These are phyloP conservation scores for Trilocha varians DNA, from an alignment of 2,888 invertebrate genomes.

Conservation along the genomic window DNA sequence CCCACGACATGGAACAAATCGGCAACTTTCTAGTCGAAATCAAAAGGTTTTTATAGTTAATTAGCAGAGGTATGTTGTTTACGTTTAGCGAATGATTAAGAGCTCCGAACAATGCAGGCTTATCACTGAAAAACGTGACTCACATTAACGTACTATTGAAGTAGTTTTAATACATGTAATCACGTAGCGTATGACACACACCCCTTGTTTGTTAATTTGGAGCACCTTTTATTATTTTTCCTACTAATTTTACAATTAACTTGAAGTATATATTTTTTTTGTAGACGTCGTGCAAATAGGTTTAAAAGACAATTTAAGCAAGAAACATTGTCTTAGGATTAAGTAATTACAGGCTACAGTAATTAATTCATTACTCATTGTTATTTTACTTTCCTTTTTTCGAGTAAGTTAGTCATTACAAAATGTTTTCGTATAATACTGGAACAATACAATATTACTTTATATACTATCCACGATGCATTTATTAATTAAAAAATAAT, in stretches of 20 bases:
- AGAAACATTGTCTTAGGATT: too few relatives aligned
- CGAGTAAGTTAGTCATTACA: too few relatives aligned
- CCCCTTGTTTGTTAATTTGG: conserved; percentile 1
- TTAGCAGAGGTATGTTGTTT: neutral
- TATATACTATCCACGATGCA: too few relatives aligned
- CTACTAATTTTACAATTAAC: neutral
- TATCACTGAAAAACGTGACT: conserved; percentile 31
- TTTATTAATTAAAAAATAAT: too few relatives aligned
- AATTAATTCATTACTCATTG: too few relatives aligned
- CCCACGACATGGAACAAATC: neutral
- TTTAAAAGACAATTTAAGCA: too few relatives aligned
- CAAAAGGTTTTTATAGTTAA: neutral
- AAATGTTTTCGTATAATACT: too few relatives aligned
- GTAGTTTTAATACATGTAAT: conserved; percentile 2
- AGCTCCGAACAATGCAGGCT: conserved; percentile 28
- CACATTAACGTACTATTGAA: conserved; percentile 21
- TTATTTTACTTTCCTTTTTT: too few relatives aligned
- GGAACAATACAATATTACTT: too few relatives aligned
- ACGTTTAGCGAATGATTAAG: conserved; percentile 17
- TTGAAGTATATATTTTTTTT: neutral
- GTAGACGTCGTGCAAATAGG: neutral
- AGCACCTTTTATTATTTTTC: neutral
- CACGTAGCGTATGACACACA: conserved; percentile 5
- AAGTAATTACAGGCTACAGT: too few relatives aligned
- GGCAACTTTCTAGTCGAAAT: neutral